These are phyloP conservation scores for Suncus etruscus DNA, from an alignment of 2,113 vertebrate species.

Conservation along the genomic window DNA sequence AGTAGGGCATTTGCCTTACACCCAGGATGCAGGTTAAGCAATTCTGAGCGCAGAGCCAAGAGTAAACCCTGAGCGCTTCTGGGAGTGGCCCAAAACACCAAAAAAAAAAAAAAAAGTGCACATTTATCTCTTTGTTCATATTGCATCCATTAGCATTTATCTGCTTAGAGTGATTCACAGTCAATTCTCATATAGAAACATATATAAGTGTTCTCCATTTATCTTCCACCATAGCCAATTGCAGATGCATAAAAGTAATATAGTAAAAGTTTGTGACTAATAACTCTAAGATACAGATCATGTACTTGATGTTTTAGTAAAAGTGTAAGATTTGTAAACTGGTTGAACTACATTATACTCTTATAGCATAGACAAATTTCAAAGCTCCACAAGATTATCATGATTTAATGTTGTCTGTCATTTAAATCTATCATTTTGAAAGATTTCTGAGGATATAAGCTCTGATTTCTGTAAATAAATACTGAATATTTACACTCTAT, in stretches of 20 bases:
- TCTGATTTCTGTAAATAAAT: not conserved
- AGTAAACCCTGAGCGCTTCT: too few species aligned
- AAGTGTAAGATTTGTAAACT: not conserved
- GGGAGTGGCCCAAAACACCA: too few species aligned
- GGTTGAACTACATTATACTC: not conserved
- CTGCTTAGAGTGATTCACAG: not conserved
- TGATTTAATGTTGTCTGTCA: not conserved
- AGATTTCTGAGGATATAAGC: not conserved
- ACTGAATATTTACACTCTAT: not conserved
- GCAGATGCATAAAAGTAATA: not conserved
- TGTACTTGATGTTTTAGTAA: not conserved
- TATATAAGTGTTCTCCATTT: not conserved
- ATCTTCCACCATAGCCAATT: not conserved
- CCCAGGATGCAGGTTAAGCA: too few species aligned
- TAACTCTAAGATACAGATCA: not conserved
- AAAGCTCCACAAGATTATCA: not conserved
- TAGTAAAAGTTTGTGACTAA: not conserved
- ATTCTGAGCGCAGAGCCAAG: too few species aligned
- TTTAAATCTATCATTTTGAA: not conserved
- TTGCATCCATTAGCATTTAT: not conserved
- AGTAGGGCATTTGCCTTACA: too few species aligned
- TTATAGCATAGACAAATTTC: not conserved
- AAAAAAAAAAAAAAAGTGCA: too few species aligned
- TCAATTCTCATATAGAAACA: not conserved
- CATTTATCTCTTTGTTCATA: not conserved